Percentiles rank a stretch among this genome's conserved stretches.
Conservation (phyloP, 2,797 vertebrate species). For the Caiman crocodilus region DNA sequence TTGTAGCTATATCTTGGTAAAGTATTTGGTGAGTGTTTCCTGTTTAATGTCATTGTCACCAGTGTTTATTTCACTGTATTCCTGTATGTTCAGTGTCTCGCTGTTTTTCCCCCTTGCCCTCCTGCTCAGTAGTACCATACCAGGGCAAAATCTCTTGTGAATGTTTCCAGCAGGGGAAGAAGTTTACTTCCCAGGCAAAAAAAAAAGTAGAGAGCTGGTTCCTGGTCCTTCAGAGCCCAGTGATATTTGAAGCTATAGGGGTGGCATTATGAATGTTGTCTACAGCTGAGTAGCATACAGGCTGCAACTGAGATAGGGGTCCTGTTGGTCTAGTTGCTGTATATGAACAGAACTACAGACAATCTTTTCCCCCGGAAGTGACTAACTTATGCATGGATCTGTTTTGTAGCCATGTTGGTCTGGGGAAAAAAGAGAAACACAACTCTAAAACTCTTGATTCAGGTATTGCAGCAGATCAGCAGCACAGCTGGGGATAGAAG, state of each 20-base stretch:
- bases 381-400: neutral
- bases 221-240: neutral
- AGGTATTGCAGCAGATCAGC: neutral
- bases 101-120: too few relatives aligned
- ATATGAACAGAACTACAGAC: neutral
- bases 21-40: neutral
- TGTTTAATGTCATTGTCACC: neutral
- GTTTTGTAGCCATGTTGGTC: too few relatives aligned
- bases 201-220: neutral
- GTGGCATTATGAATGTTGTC: neutral
- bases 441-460: neutral
- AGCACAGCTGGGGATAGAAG: neutral
- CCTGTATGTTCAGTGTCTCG: neutral
- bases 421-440: neutral
- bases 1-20: neutral
- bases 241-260: neutral
- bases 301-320: neutral
- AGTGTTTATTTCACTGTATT: neutral
- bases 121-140: neutral
- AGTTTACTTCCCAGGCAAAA: neutral
- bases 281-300: neutral
- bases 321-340: neutral
- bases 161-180: neutral
- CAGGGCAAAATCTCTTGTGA: neutral
- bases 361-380: neutral